phyloP scores from a whole-genome alignment of 2,113 vertebrate species.

The Cariama cristata region DNA sequence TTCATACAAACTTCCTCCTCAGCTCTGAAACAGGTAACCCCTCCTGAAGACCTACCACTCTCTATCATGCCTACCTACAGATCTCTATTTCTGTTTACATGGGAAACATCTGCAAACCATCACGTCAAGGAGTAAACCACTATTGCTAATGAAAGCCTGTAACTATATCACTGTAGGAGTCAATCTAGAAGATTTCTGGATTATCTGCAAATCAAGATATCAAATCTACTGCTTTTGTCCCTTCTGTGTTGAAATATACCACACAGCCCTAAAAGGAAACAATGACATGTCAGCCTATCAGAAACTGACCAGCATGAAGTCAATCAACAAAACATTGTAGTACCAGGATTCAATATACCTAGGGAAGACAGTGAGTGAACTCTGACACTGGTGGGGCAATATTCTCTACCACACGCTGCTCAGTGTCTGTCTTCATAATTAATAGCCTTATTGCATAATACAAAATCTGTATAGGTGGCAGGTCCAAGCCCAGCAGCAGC shows the following conservation, averaged over 20 bases:
- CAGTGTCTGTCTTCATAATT: background rate
- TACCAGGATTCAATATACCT: background rate
- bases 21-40: background rate
- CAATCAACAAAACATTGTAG: background rate
- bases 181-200: background rate
- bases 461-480: background rate
- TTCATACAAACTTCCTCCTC: background rate
- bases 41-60: background rate
- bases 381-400: background rate
- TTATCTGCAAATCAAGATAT: background rate
- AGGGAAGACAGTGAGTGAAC: background rate
- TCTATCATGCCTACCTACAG: background rate
- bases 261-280: background rate
- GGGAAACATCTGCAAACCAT: background rate
- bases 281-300: background rate
- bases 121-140: background rate
- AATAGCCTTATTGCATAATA: accelerated
- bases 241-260: background rate
- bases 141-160: background rate
- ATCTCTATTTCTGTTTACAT: background rate
- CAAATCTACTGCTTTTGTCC: background rate
- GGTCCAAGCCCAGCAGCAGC: background rate
- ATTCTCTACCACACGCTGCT: background rate
- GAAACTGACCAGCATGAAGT: background rate
- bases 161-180: background rate